These are phyloP conservation scores for Betta splendens DNA, from an alignment of 2,797 vertebrate genomes.

Conservation along the genomic window DNA sequence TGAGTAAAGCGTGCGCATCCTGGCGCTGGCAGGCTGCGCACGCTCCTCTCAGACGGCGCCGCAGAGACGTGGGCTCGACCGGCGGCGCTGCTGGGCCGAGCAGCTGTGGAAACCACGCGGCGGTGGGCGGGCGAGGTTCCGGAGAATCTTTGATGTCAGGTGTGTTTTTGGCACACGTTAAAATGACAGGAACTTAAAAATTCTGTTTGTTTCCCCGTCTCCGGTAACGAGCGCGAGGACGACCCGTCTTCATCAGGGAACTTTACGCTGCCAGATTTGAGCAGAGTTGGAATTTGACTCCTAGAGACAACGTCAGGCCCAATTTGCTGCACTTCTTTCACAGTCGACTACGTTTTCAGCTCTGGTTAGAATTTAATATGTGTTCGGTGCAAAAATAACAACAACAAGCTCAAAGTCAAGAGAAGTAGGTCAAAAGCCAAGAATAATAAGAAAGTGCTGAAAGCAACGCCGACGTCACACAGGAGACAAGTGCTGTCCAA, in stretches of 20 bases:
- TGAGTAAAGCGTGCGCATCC: constrained; percentile 35
- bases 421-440: constrained; percentile 29
- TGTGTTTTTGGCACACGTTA: constrained; percentile 62
- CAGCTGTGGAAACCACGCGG: constrained; percentile 66
- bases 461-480: too few species aligned
- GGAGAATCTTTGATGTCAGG: constrained; percentile 64
- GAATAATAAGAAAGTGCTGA: too few species aligned
- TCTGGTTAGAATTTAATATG: background rate
- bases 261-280: constrained; percentile 10
- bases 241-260: constrained; percentile 3
- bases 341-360: background rate
- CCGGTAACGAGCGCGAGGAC: constrained; percentile 41
- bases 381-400: constrained; percentile 12
- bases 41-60: background rate
- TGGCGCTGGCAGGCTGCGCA: constrained; percentile 8
- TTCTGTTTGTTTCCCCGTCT: constrained; percentile 55
- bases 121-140: constrained; percentile 35
- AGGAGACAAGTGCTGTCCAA: too few species aligned
- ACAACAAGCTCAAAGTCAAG: constrained; percentile 8
- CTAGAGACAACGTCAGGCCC: background rate
- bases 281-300: constrained; percentile 19
- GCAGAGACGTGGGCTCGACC: constrained; percentile 15
- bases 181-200: constrained; percentile 54
- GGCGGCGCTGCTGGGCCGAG: constrained; percentile 16
- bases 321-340: constrained; percentile 7